These are phyloP conservation scores for Hydrolagus colliei DNA, from an alignment of 2,797 vertebrate species.

Conservation along the genomic window DNA sequence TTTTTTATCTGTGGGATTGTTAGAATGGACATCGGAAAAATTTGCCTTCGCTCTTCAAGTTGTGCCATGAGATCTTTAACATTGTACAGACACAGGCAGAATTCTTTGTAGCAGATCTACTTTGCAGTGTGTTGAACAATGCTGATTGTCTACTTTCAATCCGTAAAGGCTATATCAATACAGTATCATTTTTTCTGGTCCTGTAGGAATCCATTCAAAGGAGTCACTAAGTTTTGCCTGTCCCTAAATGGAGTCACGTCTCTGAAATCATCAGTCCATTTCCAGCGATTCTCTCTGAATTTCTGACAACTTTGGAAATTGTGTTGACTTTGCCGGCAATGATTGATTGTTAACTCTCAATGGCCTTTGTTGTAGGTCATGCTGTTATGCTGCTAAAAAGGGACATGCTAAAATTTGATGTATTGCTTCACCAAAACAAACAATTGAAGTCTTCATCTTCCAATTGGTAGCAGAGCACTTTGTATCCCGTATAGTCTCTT, in stretches of 20 bases:
- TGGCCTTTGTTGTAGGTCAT: background rate
- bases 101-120: too few relatives aligned
- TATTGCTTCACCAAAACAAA: background rate
- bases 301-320: background rate
- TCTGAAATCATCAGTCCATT: background rate
- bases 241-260: background rate
- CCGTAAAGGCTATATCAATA: too few relatives aligned
- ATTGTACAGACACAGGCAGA: too few relatives aligned
- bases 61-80: too few relatives aligned
- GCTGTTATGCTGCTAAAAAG: background rate
- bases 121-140: too few relatives aligned
- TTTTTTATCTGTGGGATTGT: too few relatives aligned
- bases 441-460: background rate
- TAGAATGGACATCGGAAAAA: too few relatives aligned
- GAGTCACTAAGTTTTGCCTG: background rate
- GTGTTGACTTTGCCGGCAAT: background rate
- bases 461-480: background rate
- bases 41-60: too few relatives aligned
- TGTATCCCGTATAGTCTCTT: background rate
- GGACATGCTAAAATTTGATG: background rate
- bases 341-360: constrained; percentile 1
- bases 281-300: background rate
- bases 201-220: background rate
- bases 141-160: too few relatives aligned
- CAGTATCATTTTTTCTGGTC: background rate